Base-by-base conservation (phyloP, 1,140 invertebrate species). In the Lasaia peninsularis region DNA sequence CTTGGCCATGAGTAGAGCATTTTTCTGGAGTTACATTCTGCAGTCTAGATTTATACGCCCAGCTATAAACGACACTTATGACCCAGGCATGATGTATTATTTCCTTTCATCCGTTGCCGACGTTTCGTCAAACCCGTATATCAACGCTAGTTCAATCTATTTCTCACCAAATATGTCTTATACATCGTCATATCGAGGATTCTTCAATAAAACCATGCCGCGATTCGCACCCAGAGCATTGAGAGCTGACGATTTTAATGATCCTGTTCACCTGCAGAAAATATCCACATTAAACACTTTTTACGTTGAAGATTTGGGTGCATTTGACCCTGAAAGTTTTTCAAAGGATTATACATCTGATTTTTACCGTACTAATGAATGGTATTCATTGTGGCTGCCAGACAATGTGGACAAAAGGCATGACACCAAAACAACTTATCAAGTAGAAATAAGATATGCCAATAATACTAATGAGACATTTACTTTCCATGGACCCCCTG, bases 81-180 rank as follows among this genome's bases (percentile, higher is more conserved):
- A 99, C 90, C 98, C 98, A 0, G 98, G 98, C 55, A 96, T 99
- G 93, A 98, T 99, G 96, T 99, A 99, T 79, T 98, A 98, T 75
- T 98, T 98, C 75, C 89, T 99, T 14, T 98, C 97, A 0, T 95
- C 96, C 0, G 95, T 98, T 0, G 97, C 98, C 0, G 98, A 99
- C 88, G 96, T 99, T 0, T 96, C 97, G 0, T 93, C 97, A 0
- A 98, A 98, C 90, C 94, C 94, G 0, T 94, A 95, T 63, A 94
- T 99, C 56, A 99, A 99, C 89, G 95, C 96, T 50, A 97, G 96
- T 78, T 94, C 96, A 0, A 93, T 99, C 58, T 98, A 98, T 83
- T 99, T 98, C 78, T 94, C 97, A 14, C 96, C 97, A 1, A 98
- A 99, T 78, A 95, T 94, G 87, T 97, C 96, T 0, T 99, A 98